Evolutionary conservation across 1,140 invertebrate genomes (phyloP), one percentile per base, ranked within the genome.

Genomic region (Bursaphelenchus mucronatus): DNA sequence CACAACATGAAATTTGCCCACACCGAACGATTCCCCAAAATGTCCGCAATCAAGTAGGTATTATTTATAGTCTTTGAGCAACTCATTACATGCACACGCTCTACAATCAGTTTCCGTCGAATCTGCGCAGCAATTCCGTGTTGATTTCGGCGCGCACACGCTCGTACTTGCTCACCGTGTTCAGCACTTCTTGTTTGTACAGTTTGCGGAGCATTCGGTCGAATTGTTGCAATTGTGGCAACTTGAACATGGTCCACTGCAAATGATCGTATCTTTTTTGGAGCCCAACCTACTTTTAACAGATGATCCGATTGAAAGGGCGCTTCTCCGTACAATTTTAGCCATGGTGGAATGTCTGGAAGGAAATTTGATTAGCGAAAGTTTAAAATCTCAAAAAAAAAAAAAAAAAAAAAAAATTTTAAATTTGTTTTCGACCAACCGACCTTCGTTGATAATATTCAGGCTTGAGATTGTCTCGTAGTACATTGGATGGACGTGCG

Each of bases 81-180:
- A 30, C 30, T 5, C 30, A 30, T 30, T 30, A 30, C 30, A 30
- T 30, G 30, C 1, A 30, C 30, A 30, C 30, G 30, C 30, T 30
- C 30, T 30, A 30, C 30, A 30, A 1, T 59, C 40, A 59, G 52
- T 44, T 59, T n/a, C 57, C 40, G 2, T 59, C 40, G 40, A 59
- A 59, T 3, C 67, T 54, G 8, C 39, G 52, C 52, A 70, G 55
- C 15, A 73, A 54, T 51, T 75, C 71, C 39, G 50, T 47, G 55
- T 73, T 74, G 8, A 73, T 74, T 53, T 73, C 67, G 11, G 46
- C 43, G 8, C 72, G 67, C 13, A 73, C 55, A n/a, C 47, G n/a
- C 17, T 73, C 71, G 47, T 75, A 76, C 40, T 76, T 76, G 71
- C 62, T 65, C 8, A 75, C 71, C 15, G 63, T 73, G 52, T 73